Percentiles rank a stretch among this genome's conserved stretches.
phyloP scores from a whole-genome alignment of 2,888 invertebrate species.

The Nephrotoma guestfalica region DNA sequence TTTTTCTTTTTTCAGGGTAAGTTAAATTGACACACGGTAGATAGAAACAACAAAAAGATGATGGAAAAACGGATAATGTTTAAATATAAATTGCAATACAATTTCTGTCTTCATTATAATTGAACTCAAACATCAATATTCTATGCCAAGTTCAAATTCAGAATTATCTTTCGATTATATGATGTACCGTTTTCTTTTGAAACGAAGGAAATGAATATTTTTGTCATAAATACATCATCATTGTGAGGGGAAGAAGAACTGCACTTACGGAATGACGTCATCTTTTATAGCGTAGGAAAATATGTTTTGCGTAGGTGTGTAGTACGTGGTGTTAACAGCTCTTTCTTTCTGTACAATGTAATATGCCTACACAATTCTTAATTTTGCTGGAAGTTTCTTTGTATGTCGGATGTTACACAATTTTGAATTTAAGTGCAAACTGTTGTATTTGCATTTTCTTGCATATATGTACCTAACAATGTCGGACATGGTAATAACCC shows the following conservation, averaged over 20 bases:
- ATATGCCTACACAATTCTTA: too few relatives aligned
- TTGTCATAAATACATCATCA: not conserved
- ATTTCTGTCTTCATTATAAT: not conserved
- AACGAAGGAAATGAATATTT: not conserved
- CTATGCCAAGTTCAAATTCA: not conserved
- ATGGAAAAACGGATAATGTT: not conserved
- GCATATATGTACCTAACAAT: too few relatives aligned
- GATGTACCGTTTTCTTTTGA: not conserved
- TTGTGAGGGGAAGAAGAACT: not conserved
- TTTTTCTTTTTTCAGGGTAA: not conserved
- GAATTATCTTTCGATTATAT: not conserved
- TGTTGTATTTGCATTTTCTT: too few relatives aligned
- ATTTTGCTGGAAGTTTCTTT: too few relatives aligned
- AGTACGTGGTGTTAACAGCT: not conserved
- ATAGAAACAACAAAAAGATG: not conserved
- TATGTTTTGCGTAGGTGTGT: not conserved
- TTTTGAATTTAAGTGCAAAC: too few relatives aligned
- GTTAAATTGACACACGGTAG: not conserved
- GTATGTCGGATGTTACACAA: too few relatives aligned
- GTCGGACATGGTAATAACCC: too few relatives aligned
- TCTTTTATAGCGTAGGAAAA: not conserved
- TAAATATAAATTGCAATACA: not conserved
- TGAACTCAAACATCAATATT: not conserved
- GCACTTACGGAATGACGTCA: not conserved
- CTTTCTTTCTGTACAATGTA: not conserved